A percentile compares a stretch with the other conserved stretches of the same genome.
Conservation (phyloP, 2,797 vertebrate species). For the Triplophysa yarkandensis region DNA sequence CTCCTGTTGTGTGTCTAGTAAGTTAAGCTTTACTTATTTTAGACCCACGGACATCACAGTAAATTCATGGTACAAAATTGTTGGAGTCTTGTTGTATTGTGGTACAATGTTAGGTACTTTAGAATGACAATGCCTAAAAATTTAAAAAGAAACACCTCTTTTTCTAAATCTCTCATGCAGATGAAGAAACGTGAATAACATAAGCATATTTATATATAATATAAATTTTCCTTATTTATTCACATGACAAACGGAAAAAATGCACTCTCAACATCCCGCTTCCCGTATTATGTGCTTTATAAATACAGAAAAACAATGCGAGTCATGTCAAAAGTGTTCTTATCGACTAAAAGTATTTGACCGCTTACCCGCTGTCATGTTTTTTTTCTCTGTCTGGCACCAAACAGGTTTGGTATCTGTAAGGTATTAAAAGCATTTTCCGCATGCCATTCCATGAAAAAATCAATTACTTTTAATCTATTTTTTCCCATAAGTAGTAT, state of each 20-base stretch:
- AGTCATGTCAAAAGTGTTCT: neutral
- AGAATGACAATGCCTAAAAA: no score
- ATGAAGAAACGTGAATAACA: neutral
- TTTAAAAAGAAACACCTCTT: neutral
- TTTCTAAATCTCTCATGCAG: neutral
- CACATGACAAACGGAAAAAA: neutral
- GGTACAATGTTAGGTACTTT: neutral
- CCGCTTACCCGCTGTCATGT: neutral
- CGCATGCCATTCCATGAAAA: neutral
- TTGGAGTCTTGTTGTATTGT: neutral
- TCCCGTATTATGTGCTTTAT: neutral
- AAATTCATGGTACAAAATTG: neutral
- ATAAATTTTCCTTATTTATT: neutral
- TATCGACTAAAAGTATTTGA: neutral
- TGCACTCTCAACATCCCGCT: neutral
- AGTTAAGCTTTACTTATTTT: conserved; percentile 59
- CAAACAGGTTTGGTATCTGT: neutral
- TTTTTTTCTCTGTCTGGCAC: neutral
- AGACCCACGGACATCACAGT: neutral
- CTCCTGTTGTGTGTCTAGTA: conserved; percentile 75
- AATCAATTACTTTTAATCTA: neutral
- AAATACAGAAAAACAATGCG: neutral
- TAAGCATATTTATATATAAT: no score
- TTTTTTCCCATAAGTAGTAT: neutral
- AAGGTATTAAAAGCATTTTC: neutral